phyloP scores from a whole-genome alignment of 2,888 invertebrate species.

The Heteromyza rotundicornis region DNA sequence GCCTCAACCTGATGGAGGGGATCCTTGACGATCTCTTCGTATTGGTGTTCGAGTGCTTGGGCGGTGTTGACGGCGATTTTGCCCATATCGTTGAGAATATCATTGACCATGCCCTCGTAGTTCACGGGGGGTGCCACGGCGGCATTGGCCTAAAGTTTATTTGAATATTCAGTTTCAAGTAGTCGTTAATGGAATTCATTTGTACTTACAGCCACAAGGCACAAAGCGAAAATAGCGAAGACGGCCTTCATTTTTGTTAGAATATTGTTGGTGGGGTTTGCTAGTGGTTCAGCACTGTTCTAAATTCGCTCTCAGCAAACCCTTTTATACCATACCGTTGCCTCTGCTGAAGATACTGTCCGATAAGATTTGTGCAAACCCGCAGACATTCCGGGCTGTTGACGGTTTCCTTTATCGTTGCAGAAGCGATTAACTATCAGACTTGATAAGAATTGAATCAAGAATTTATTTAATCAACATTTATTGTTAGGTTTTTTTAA shows the following conservation, averaged over 20 bases:
- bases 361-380: too few species aligned
- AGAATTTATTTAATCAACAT: too few species aligned
- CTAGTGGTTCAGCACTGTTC: not conserved
- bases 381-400: not conserved
- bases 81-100: slow-evolving; percentile 33
- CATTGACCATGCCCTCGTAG: slow-evolving; percentile 32
- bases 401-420: not conserved
- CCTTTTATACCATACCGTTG: slow-evolving; percentile 4
- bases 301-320: not conserved
- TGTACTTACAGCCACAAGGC: not conserved
- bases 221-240: not conserved
- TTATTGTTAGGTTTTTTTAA: too few species aligned
- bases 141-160: not conserved
- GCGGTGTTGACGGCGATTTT: slow-evolving; percentile 37
- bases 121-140: slow-evolving; percentile 21
- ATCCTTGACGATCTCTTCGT: slow-evolving; percentile 41
- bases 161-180: not conserved
- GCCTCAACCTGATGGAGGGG: slow-evolving; percentile 43
- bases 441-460: too few species aligned
- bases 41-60: slow-evolving; percentile 37
- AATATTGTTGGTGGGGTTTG: too few species aligned
- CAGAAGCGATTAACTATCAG: not conserved
- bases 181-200: too few species aligned
- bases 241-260: not conserved
- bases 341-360: too few species aligned